phyloP scores from a whole-genome alignment of 2,797 vertebrate genomes.

The Sciurus vulgaris region DNA sequence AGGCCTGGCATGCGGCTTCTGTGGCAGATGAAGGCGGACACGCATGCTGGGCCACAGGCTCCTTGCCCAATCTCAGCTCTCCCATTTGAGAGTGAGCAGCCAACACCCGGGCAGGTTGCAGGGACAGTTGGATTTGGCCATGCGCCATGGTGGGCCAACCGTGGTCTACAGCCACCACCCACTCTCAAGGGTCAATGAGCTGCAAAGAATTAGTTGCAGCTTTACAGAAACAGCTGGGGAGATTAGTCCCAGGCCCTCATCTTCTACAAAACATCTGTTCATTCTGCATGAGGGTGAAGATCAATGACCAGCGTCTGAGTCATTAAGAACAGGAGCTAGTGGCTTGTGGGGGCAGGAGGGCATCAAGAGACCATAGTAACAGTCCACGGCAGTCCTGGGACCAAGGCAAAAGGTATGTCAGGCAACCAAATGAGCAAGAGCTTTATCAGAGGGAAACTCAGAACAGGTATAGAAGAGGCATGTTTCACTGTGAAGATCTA shows the following conservation, averaged over 20 bases:
- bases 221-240: background rate
- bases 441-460: background rate
- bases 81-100: background rate
- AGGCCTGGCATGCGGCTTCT: background rate
- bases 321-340: background rate
- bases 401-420: rapidly evolving
- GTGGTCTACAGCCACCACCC: background rate
- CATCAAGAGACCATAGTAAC: background rate
- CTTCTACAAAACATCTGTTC: background rate
- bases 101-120: too few relatives aligned
- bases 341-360: background rate
- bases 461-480: background rate
- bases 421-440: background rate
- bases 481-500: background rate
- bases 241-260: background rate
- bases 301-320: background rate
- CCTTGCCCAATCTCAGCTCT: background rate
- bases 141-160: background rate
- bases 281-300: background rate
- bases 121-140: background rate
- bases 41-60: background rate
- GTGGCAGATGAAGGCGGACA: too few relatives aligned
- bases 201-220: background rate
- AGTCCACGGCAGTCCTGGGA: background rate
- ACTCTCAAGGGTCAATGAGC: background rate